Evolutionary conservation across 2,888 invertebrate genomes (phyloP).

Genomic region (Nowickia ferox): DNA sequence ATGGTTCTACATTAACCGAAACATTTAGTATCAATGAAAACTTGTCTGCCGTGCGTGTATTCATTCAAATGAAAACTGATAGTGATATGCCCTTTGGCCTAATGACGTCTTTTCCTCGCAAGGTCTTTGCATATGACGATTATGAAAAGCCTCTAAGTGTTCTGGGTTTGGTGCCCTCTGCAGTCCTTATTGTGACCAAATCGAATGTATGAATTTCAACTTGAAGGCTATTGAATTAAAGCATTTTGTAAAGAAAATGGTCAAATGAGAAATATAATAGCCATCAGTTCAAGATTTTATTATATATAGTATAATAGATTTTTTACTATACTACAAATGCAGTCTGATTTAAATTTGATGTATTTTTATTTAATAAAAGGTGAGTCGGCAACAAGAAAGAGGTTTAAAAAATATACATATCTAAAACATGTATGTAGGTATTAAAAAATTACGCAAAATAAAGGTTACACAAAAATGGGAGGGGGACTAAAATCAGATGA

Average conservation of each 20-base stretch:
- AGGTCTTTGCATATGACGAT: conserved; percentile 93
- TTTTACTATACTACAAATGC: conserved; percentile 44
- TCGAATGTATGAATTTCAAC: conserved; percentile 73
- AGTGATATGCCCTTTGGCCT: conserved; percentile 90
- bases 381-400: not conserved
- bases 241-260: not conserved
- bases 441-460: too few relatives aligned
- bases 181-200: conserved; percentile 91
- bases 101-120: conserved; percentile 96
- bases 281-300: conserved; percentile 16
- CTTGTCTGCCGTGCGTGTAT: conserved; percentile 94
- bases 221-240: not conserved
- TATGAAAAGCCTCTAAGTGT: conserved; percentile 93
- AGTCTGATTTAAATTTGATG: conserved; percentile 52
- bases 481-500: too few relatives aligned
- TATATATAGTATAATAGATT: conserved; percentile 8
- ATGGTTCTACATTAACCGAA: conserved; percentile 89
- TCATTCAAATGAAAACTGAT: conserved; percentile 91
- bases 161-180: conserved; percentile 93
- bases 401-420: not conserved
- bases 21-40: conserved; percentile 94
- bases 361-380: conserved; percentile 49
- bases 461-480: too few relatives aligned
- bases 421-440: not conserved
- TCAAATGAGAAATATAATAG: not conserved